These are phyloP conservation scores for Mythimna ferrago DNA, from an alignment of 2,888 invertebrate species.

Conservation along the genomic window DNA sequence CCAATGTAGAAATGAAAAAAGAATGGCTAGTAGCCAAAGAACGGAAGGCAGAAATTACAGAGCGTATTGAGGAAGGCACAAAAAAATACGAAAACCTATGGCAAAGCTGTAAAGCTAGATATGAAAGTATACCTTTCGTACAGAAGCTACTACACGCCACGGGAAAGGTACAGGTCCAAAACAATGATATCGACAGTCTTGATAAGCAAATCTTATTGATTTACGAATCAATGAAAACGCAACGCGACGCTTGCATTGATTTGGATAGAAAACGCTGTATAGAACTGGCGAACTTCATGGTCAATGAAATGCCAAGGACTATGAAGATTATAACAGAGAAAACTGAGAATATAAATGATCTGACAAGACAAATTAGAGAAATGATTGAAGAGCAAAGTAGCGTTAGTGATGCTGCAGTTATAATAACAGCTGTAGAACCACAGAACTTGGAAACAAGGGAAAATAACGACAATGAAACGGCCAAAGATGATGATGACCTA, in stretches of 20 bases:
- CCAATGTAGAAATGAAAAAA: slow-evolving; percentile 80
- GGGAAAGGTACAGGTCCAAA: slow-evolving; percentile 66
- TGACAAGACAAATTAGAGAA: slow-evolving; percentile 66
- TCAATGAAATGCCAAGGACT: slow-evolving; percentile 72
- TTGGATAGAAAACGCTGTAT: slow-evolving; percentile 73
- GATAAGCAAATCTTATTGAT: slow-evolving; percentile 69
- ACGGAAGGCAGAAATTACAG: slow-evolving; percentile 69
- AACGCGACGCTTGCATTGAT: slow-evolving; percentile 63
- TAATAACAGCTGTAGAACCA: slow-evolving; percentile 19
- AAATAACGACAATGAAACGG: slow-evolving; percentile 22
- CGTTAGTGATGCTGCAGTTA: slow-evolving; percentile 25
- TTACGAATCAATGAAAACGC: slow-evolving; percentile 68
- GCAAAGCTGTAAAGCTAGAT: slow-evolving; percentile 76
- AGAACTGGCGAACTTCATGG: slow-evolving; percentile 77
- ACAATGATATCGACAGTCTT: slow-evolving; percentile 68
- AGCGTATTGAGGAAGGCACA: slow-evolving; percentile 73
- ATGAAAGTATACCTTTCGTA: slow-evolving; percentile 81
- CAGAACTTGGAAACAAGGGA: slow-evolving; percentile 11
- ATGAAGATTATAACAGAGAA: slow-evolving; percentile 70
- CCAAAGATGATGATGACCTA: slow-evolving; percentile 16
- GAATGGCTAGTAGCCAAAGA: slow-evolving; percentile 77
- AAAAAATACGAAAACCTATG: slow-evolving; percentile 82
- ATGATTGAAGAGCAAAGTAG: slow-evolving; percentile 34
- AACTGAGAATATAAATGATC: slow-evolving; percentile 62
- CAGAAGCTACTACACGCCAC: slow-evolving; percentile 72